A percentile compares a stretch with the other conserved stretches of the same genome.
Conservation (phyloP, 1,140 invertebrate genomes). For the Triops longicaudatus region DNA sequence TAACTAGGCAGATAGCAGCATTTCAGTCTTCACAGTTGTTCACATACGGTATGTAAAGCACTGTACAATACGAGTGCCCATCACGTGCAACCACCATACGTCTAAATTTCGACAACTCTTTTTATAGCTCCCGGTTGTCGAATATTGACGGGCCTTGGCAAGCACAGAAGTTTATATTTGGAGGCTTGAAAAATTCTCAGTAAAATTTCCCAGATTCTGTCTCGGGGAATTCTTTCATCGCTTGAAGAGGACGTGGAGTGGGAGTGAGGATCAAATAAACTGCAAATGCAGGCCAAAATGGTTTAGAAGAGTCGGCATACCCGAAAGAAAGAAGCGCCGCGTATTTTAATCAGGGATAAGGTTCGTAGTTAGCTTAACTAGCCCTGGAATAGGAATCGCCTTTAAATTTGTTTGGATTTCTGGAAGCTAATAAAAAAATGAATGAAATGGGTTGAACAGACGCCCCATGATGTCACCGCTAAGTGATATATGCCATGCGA, state of each 20-base stretch:
- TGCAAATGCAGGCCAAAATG: too few relatives aligned
- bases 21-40: background rate
- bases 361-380: background rate
- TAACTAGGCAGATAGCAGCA: background rate
- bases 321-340: background rate
- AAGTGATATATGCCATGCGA: constrained; percentile 7
- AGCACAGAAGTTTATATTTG: background rate
- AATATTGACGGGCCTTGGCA: background rate
- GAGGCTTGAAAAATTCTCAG: background rate
- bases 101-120: background rate
- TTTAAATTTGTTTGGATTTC: background rate
- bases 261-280: background rate
- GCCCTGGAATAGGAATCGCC: background rate
- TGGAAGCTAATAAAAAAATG: background rate
- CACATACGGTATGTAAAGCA: too few relatives aligned
- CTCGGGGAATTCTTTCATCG: background rate
- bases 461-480: constrained; percentile 11
- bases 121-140: background rate
- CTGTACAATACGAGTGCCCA: too few relatives aligned
- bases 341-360: background rate
- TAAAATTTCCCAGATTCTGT: background rate
- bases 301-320: too few relatives aligned
- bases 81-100: too few relatives aligned
- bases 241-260: background rate
- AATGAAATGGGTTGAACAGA: constrained; percentile 2